A percentile compares a stretch with the other conserved stretches of the same genome.
These are phyloP conservation scores for Cynodonichthys magdalenae DNA, from an alignment of 2,797 vertebrate species.

Conservation along the genomic window DNA sequence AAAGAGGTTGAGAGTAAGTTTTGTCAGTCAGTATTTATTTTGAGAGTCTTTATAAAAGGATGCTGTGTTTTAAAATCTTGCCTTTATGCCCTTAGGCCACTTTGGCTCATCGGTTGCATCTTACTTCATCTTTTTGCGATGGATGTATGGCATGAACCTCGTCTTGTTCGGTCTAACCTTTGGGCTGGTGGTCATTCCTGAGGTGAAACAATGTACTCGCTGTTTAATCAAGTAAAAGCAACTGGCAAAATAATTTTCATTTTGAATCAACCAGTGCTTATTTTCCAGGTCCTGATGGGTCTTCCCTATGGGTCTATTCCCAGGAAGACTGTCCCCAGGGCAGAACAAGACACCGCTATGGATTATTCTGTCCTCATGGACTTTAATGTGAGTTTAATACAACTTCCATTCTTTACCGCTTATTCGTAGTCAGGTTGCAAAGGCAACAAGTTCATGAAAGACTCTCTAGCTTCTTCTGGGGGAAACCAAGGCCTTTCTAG, in stretches of 20 bases:
- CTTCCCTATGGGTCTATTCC: constrained; percentile 93
- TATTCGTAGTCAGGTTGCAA: too few species aligned
- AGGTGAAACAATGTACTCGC: constrained; percentile 79
- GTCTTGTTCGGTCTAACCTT: constrained; percentile 97
- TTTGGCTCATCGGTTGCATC: constrained; percentile 98
- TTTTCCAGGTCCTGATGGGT: constrained; percentile 91
- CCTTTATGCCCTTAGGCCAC: constrained; percentile 84
- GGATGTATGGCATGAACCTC: constrained; percentile 99
- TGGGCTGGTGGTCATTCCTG: constrained; percentile 96
- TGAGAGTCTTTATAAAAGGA: constrained; percentile 8
- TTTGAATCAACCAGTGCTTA: background rate
- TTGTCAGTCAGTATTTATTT: background rate
- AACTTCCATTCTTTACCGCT: background rate
- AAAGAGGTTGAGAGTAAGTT: constrained; percentile 98
- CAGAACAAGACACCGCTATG: constrained; percentile 89
- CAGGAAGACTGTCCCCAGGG: constrained; percentile 93
- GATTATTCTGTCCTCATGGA: constrained; percentile 97
- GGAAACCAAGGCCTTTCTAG: too few species aligned
- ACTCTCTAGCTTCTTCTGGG: too few species aligned
- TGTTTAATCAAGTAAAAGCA: too few species aligned
- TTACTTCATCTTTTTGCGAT: constrained; percentile 98
- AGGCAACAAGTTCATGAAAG: too few species aligned
- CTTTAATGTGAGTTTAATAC: constrained; percentile 86
- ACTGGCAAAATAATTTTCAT: background rate
- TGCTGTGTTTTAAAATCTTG: background rate